phyloP scores from a whole-genome alignment of 2,888 invertebrate species.

The Drosophila longiperda region DNA sequence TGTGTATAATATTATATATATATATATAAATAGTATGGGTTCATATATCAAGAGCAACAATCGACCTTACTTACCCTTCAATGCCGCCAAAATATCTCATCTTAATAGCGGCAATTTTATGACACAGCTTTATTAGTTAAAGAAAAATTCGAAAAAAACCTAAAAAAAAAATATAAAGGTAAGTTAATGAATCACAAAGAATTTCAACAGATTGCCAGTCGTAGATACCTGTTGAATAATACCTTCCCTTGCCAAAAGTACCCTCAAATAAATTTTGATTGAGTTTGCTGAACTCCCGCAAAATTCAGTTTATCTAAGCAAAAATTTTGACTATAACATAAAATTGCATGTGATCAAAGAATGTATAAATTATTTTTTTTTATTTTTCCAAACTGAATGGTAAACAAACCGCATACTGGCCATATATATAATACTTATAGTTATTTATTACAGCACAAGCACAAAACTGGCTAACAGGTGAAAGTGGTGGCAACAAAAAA shows the following conservation, averaged over 20 bases:
- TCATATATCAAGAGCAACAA: constrained; percentile 29
- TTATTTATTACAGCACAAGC: constrained; percentile 14
- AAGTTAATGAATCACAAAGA: background rate
- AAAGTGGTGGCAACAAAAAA: constrained; percentile 22
- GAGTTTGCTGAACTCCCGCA: constrained; percentile 20
- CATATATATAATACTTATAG: constrained; percentile 1
- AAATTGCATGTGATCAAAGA: constrained; percentile 48
- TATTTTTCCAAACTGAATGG: constrained; percentile 9
- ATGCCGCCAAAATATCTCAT: constrained; percentile 83
- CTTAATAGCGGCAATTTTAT: constrained; percentile 30
- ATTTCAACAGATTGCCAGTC: constrained; percentile 27
- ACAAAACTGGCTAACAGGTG: constrained; percentile 26
- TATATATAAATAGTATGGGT: constrained; percentile 26
- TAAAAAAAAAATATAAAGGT: constrained; percentile 39
- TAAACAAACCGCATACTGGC: constrained; percentile 8
- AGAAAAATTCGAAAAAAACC: constrained; percentile 14
- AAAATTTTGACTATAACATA: constrained; percentile 25
- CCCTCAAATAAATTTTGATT: constrained; percentile 54
- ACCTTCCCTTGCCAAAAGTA: background rate
- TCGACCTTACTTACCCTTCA: constrained; percentile 79
- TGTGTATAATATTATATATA: constrained; percentile 31
- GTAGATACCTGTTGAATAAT: constrained; percentile 17
- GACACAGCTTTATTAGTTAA: constrained; percentile 10
- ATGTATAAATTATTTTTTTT: constrained; percentile 22
- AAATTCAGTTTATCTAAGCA: constrained; percentile 28